These are phyloP conservation scores for Todiramphus saurophagus DNA, from an alignment of 2,113 vertebrate species.

Conservation along the genomic window DNA sequence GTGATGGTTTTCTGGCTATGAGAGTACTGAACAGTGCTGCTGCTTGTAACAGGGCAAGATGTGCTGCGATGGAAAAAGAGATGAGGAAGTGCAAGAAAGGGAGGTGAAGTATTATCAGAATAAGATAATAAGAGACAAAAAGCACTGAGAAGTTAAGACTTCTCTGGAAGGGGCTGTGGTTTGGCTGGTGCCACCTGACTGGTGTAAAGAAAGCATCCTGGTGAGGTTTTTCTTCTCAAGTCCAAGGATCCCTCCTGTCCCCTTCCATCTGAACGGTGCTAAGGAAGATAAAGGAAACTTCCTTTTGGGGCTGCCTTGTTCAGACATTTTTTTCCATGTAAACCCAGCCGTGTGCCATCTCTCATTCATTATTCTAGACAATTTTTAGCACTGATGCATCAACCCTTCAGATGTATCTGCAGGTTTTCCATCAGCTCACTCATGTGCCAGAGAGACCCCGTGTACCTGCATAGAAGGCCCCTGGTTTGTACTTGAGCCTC, in stretches of 20 bases:
- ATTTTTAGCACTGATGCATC: background rate
- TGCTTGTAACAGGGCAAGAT: background rate
- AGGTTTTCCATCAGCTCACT: background rate
- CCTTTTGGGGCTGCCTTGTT: background rate
- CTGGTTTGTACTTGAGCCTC: background rate
- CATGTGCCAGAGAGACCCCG: background rate
- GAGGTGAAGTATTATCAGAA: background rate
- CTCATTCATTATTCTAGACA: background rate
- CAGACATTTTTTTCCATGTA: background rate
- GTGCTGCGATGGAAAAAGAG: background rate
- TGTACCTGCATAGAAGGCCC: background rate
- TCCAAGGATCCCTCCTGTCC: background rate
- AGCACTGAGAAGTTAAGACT: background rate
- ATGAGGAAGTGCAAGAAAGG: background rate
- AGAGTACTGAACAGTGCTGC: background rate
- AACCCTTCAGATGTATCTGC: background rate
- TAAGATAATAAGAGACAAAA: background rate
- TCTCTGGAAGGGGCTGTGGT: background rate
- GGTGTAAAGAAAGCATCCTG: background rate
- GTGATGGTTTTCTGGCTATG: background rate
- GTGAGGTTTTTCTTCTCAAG: background rate
- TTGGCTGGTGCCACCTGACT: background rate
- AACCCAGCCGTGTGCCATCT: background rate
- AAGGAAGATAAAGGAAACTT: background rate
- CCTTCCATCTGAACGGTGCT: background rate